These are phyloP conservation scores for Acromyrmex heyeri DNA, from an alignment of 1,140 invertebrate species.

Conservation along the genomic window DNA sequence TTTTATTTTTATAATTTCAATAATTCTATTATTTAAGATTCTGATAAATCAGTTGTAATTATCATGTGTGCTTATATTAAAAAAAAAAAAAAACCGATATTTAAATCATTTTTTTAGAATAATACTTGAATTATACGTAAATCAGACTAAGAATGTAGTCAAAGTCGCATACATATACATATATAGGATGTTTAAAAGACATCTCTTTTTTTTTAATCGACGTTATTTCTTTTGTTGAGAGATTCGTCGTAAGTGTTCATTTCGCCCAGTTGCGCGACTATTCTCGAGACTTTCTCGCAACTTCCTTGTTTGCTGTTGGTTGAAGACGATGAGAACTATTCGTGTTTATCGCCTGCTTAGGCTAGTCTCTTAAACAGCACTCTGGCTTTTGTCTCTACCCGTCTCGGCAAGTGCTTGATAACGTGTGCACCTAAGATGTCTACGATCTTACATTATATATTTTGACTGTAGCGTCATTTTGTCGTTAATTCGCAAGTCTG, in stretches of 20 bases:
- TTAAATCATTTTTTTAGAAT: background rate
- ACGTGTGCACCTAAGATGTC: background rate
- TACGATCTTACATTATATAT: slow-evolving; percentile 1
- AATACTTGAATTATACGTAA: background rate
- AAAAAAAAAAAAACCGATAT: background rate
- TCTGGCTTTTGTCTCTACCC: slow-evolving; percentile 33
- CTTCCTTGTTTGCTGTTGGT: slow-evolving; percentile 35
- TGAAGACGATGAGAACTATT: slow-evolving; percentile 33
- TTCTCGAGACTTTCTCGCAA: background rate
- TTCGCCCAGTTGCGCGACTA: background rate
- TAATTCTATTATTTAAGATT: slow-evolving; percentile 2
- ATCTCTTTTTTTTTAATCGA: background rate
- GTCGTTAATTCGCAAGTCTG: background rate
- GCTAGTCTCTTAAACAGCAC: slow-evolving; percentile 33
- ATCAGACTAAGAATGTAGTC: background rate
- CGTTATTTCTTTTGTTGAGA: background rate
- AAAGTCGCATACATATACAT: background rate
- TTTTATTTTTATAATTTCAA: background rate
- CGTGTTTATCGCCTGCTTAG: slow-evolving; percentile 51
- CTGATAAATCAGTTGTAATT: background rate
- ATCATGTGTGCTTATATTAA: background rate
- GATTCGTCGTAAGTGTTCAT: slow-evolving; percentile 8
- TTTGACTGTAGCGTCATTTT: slow-evolving; percentile 22
- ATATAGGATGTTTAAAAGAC: background rate
- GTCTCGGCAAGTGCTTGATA: slow-evolving; percentile 27